These are phyloP conservation scores for Drosophila nigrodunni DNA, from an alignment of 1,140 invertebrate genomes.

Conservation along the genomic window DNA sequence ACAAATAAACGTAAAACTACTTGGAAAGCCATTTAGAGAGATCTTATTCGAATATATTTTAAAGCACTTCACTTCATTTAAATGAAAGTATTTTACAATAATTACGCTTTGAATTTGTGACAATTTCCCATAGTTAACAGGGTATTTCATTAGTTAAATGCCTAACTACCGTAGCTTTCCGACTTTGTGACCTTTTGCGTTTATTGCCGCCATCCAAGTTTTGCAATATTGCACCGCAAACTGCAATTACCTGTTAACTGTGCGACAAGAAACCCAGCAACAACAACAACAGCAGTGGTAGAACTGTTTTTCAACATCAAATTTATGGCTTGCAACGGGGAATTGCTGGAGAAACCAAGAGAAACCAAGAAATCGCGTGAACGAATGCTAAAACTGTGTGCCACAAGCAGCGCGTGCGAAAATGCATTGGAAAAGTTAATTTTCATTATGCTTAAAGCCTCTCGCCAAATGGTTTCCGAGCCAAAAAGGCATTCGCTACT, in stretches of 20 bases:
- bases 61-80: too few relatives aligned
- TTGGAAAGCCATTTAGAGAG: background rate
- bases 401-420: slow-evolving; percentile 16
- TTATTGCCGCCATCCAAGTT: slow-evolving; percentile 41
- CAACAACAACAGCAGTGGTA: slow-evolving; percentile 1
- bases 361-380: slow-evolving; percentile 36
- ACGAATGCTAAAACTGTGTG: slow-evolving; percentile 41
- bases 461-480: slow-evolving; percentile 26
- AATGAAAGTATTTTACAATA: too few relatives aligned
- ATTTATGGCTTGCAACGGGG: slow-evolving; percentile 54
- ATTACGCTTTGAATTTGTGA: background rate
- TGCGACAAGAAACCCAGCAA: slow-evolving; percentile 51
- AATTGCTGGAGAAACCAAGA: background rate
- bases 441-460: slow-evolving; percentile 66
- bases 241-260: slow-evolving; percentile 69
- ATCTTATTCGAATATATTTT: too few relatives aligned
- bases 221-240: slow-evolving; percentile 59
- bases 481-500: slow-evolving; percentile 20
- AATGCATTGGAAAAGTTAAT: slow-evolving; percentile 73
- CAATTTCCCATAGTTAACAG: background rate
- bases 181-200: slow-evolving; percentile 53
- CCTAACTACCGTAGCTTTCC: background rate
- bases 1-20: background rate
- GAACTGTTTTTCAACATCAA: slow-evolving; percentile 49
- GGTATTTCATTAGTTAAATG: background rate